These are phyloP conservation scores for Ceratina australensis DNA, from an alignment of 1,140 invertebrate genomes.

Conservation along the genomic window DNA sequence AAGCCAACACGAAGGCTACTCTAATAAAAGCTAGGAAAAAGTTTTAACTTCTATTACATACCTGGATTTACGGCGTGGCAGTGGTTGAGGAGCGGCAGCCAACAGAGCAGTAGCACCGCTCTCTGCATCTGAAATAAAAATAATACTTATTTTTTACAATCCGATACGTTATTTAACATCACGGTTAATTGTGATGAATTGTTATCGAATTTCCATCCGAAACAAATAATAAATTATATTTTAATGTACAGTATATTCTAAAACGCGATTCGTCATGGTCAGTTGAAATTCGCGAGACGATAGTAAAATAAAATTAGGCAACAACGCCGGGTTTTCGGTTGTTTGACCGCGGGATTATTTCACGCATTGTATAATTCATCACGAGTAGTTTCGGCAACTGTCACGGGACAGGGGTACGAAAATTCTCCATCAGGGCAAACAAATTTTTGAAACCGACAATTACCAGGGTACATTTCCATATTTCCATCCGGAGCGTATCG, in stretches of 20 bases:
- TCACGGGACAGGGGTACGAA: not conserved
- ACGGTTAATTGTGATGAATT: slow-evolving; percentile 11
- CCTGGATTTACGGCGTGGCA: slow-evolving; percentile 79
- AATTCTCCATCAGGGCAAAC: not conserved
- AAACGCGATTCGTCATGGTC: no score
- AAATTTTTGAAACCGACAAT: not conserved
- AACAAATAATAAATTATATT: no score
- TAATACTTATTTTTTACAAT: slow-evolving; percentile 10
- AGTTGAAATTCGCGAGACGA: no score
- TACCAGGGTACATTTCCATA: not conserved
- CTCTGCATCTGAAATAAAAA: slow-evolving; percentile 76
- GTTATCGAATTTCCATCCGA: slow-evolving; percentile 8
- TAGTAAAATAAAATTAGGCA: no score
- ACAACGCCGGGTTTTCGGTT: no score
- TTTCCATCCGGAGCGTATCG: not conserved
- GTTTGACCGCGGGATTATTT: no score
- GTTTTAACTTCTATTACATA: slow-evolving; percentile 52
- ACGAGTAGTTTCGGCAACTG: no score
- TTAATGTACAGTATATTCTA: no score
- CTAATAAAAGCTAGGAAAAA: not conserved
- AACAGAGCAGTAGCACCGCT: slow-evolving; percentile 77
- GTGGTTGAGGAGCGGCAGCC: slow-evolving; percentile 78
- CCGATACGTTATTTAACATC: not conserved
- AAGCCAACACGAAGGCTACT: not conserved
- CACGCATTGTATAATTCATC: no score